phyloP scores from a whole-genome alignment of 2,888 invertebrate species.

The Stenolophus ochropezus region DNA sequence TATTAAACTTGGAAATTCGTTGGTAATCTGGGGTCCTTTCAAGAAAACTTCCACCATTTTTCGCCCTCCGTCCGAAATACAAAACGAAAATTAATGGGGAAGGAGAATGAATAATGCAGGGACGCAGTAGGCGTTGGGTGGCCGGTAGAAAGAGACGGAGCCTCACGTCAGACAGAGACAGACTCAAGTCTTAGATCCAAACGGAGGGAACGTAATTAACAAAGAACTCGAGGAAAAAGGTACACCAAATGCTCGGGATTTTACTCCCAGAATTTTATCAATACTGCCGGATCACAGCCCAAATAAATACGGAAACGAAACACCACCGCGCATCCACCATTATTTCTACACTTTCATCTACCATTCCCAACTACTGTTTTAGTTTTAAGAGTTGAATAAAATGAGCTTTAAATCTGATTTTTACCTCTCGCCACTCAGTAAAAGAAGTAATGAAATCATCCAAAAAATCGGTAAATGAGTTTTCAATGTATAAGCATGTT shows the following conservation, averaged over 20 bases:
- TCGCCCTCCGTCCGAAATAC: constrained; percentile 60
- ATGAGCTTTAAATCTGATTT: no score
- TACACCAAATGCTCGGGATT: background rate
- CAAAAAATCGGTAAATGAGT: no score
- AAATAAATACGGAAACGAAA: background rate
- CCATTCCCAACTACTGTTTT: no score
- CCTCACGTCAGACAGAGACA: constrained; percentile 43
- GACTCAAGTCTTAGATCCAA: background rate
- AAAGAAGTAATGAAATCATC: no score
- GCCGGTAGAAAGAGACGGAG: constrained; percentile 41
- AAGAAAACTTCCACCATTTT: constrained; percentile 18
- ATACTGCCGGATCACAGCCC: background rate
- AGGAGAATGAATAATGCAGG: constrained; percentile 68
- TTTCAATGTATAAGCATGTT: no score
- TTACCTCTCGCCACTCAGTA: no score
- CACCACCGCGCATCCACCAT: no score
- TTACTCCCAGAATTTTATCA: background rate
- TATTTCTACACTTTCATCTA: no score
- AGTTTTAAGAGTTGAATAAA: no score
- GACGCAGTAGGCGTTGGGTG: constrained; percentile 48
- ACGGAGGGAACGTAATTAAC: constrained; percentile 42
- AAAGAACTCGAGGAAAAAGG: constrained; percentile 43
- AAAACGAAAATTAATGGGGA: constrained; percentile 69
- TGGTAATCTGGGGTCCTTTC: constrained; percentile 16
- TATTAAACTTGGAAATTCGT: constrained; percentile 17